Evolutionary conservation across 2,888 invertebrate species (phyloP).

Genomic region (Conops quadrifasciatus): DNA sequence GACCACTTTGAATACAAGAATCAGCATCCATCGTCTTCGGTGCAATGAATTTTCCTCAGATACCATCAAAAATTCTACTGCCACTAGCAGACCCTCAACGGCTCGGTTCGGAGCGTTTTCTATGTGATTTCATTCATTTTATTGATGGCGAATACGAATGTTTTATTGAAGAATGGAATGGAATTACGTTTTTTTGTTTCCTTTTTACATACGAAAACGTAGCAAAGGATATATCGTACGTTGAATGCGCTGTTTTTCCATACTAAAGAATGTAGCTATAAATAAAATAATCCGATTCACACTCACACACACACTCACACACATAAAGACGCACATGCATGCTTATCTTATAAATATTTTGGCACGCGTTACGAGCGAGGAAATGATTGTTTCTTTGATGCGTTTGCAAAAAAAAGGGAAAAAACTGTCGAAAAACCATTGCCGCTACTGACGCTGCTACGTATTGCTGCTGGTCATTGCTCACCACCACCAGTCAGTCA

Average conservation of each 20-base stretch:
- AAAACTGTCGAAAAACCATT: not conserved
- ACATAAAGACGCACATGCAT: not conserved
- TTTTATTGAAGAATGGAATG: slow-evolving; percentile 23
- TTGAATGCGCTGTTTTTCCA: slow-evolving; percentile 18
- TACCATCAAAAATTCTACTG: slow-evolving; percentile 26
- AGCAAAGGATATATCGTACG: slow-evolving; percentile 20
- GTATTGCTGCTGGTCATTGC: not conserved
- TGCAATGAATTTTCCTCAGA: slow-evolving; percentile 29
- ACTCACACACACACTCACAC: slow-evolving; percentile 8
- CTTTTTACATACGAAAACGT: slow-evolving; percentile 26
- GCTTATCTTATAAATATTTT: not conserved
- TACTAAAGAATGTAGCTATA: slow-evolving; percentile 18
- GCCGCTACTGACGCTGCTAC: not conserved
- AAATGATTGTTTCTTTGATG: slow-evolving; percentile 27
- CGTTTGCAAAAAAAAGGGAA: slow-evolving; percentile 18
- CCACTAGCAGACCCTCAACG: slow-evolving; percentile 24
- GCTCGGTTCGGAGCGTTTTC: slow-evolving; percentile 16
- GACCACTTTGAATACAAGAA: slow-evolving; percentile 3
- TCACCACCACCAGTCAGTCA: not conserved
- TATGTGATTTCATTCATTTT: slow-evolving; percentile 32
- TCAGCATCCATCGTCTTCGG: slow-evolving; percentile 3
- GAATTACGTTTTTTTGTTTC: not conserved
- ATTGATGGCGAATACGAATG: slow-evolving; percentile 32
- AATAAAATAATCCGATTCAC: slow-evolving; percentile 23
- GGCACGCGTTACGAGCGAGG: not conserved